phyloP scores from a whole-genome alignment of 2,888 invertebrate genomes.

The Amitus sp. region DNA sequence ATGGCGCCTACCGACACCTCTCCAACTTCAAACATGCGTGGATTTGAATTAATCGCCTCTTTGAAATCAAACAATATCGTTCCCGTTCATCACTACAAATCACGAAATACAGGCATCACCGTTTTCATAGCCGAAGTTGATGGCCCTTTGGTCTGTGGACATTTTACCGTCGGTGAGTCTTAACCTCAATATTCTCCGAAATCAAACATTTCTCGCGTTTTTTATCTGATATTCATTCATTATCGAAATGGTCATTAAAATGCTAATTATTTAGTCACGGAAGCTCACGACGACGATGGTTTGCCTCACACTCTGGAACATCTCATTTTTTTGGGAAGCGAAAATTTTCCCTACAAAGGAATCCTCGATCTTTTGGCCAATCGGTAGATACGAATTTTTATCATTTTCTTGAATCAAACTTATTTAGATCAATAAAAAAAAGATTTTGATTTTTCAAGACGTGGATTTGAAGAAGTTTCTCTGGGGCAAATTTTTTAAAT shows the following conservation, averaged over 20 bases:
- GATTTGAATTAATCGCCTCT: conserved; percentile 71
- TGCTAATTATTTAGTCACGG: conserved; percentile 74
- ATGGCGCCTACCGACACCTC: conserved; percentile 63
- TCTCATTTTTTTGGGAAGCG: conserved; percentile 89
- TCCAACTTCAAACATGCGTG: conserved; percentile 61
- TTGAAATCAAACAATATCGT: conserved; percentile 77
- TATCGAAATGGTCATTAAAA: too few relatives aligned
- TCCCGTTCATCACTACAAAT: conserved; percentile 83
- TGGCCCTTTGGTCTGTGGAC: conserved; percentile 91
- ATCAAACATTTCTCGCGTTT: too few relatives aligned
- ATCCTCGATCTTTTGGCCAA: conserved; percentile 89
- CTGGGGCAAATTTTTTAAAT: too few relatives aligned
- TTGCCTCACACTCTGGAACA: conserved; percentile 93
- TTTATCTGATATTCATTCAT: too few relatives aligned
- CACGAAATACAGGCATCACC: conserved; percentile 81
- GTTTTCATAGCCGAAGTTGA: conserved; percentile 87
- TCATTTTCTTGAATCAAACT: too few relatives aligned
- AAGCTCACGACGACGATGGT: conserved; percentile 92
- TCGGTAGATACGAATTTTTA: too few relatives aligned
- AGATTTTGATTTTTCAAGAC: too few relatives aligned
- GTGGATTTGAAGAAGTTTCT: too few relatives aligned
- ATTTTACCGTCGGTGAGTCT: conserved; percentile 82
- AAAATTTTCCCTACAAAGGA: conserved; percentile 90
- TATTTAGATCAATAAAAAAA: too few relatives aligned
- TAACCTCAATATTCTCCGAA: too few relatives aligned